A percentile compares a stretch with the other conserved stretches of the same genome.
phyloP scores from a whole-genome alignment of 64 coral and sea anemone genomes.

The Dendronephthya gigantea region DNA sequence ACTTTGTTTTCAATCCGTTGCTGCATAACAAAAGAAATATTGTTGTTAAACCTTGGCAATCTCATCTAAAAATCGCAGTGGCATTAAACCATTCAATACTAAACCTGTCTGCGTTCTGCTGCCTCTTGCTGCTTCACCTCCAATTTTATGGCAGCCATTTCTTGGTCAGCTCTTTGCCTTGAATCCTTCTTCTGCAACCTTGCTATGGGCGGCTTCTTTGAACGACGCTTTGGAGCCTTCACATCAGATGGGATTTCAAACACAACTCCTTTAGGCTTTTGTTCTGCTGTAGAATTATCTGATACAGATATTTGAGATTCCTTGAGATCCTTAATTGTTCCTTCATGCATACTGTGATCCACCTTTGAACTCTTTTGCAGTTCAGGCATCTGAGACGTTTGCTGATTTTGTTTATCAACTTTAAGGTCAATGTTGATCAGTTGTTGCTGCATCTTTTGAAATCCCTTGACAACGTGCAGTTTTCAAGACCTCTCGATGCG shows the following conservation, averaged over 20 bases:
- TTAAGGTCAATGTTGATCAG: not conserved
- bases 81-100: not conserved
- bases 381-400: too few species aligned
- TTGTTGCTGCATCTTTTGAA: not conserved
- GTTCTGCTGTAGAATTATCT: not conserved
- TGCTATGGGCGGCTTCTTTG: not conserved
- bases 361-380: not conserved
- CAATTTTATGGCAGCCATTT: not conserved
- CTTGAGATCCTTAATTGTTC: not conserved
- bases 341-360: not conserved
- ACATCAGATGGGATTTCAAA: not conserved
- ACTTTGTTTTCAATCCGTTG: constrained; percentile 39
- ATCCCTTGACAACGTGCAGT: not conserved
- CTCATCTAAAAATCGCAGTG: too few species aligned
- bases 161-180: not conserved
- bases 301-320: not conserved
- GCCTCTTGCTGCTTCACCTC: not conserved
- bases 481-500: not conserved
- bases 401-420: not conserved
- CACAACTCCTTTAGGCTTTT: not conserved
- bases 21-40: too few species aligned
- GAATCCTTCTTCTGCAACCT: not conserved
- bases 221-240: not conserved
- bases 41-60: too few species aligned
- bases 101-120: not conserved